A percentile compares a stretch with the other conserved stretches of the same genome.
Conservation (phyloP, 2,888 invertebrate genomes). For the Parnassius glacialis region DNA sequence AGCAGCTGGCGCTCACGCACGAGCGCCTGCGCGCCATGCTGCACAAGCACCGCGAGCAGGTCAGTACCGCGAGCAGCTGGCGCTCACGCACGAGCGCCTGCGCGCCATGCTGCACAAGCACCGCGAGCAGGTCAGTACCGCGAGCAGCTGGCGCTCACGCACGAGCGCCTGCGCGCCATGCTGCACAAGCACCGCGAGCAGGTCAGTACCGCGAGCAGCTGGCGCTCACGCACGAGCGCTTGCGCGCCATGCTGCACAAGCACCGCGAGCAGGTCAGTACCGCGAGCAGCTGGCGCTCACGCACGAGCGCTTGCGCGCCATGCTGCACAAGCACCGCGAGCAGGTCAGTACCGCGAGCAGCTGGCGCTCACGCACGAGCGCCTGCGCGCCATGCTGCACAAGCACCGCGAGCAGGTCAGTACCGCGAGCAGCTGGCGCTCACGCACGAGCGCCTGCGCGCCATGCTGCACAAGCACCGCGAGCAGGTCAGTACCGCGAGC, state of each 20-base stretch:
- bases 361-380: constrained; percentile 89
- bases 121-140: constrained; percentile 75
- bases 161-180: constrained; percentile 87
- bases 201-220: constrained; percentile 85
- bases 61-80: constrained; percentile 85
- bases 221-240: constrained; percentile 88
- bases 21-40: constrained; percentile 87
- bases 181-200: constrained; percentile 69
- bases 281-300: constrained; percentile 87
- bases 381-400: constrained; percentile 83
- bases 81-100: constrained; percentile 89
- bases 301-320: constrained; percentile 88
- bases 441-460: constrained; percentile 89
- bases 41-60: constrained; percentile 64
- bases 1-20: constrained; percentile 89
- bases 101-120: constrained; percentile 80
- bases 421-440: constrained; percentile 86
- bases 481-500: constrained; percentile 82
- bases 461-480: constrained; percentile 73
- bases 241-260: constrained; percentile 82
- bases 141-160: constrained; percentile 87
- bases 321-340: constrained; percentile 73
- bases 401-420: constrained; percentile 68
- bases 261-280: constrained; percentile 68
- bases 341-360: constrained; percentile 83